Evolutionary conservation across 2,113 vertebrate species (phyloP).

Genomic region (Phyllostomus hastatus): DNA sequence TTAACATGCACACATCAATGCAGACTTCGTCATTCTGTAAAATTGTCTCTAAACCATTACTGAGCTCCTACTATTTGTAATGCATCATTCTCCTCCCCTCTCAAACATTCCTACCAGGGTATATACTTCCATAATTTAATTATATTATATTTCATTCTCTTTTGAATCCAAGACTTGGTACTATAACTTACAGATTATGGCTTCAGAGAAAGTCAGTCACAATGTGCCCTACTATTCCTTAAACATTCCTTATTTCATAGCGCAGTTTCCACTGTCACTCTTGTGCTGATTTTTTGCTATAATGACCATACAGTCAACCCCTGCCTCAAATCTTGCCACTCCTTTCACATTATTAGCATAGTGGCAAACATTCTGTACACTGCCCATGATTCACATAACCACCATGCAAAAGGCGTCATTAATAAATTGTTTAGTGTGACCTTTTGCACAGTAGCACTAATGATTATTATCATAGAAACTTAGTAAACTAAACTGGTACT

Average conservation of each 20-base stretch:
- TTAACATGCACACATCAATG: neutral
- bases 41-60: neutral
- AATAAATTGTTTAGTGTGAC: slow-evolving; percentile 91
- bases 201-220: slow-evolving; percentile 47
- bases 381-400: slow-evolving; percentile 79
- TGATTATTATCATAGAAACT: slow-evolving; percentile 92
- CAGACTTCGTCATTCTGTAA: neutral
- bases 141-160: slow-evolving; percentile 13
- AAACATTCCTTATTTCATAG: neutral
- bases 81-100: neutral
- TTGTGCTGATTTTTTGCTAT: neutral
- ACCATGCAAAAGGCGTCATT: slow-evolving; percentile 85
- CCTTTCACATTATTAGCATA: slow-evolving; percentile 28
- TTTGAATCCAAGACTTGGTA: slow-evolving; percentile 10
- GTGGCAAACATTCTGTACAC: slow-evolving; percentile 56
- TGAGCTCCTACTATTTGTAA: neutral
- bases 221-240: slow-evolving; percentile 26
- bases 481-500: slow-evolving; percentile 94
- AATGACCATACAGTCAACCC: slow-evolving; percentile 36
- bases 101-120: neutral
- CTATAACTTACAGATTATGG: neutral
- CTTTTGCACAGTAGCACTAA: slow-evolving; percentile 92
- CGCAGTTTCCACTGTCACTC: neutral
- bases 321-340: neutral
- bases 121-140: neutral